These are phyloP conservation scores for Momotus momota DNA, from an alignment of 2,797 vertebrate species.

Conservation along the genomic window DNA sequence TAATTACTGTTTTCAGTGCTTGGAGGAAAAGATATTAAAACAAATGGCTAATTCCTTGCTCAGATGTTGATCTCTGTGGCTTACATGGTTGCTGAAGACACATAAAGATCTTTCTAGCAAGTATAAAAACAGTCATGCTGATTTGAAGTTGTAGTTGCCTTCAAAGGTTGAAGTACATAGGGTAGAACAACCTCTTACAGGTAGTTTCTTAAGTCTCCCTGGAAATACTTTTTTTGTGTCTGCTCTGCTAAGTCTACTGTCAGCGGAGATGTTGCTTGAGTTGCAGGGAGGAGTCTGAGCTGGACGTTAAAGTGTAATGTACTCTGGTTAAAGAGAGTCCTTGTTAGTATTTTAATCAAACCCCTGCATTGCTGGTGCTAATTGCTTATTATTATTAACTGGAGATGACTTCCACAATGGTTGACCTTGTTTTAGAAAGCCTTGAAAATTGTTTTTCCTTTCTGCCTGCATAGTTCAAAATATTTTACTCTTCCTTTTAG, in stretches of 20 bases:
- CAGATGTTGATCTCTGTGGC: neutral
- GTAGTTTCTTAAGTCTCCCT: neutral
- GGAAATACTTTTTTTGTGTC: neutral
- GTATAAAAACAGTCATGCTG: neutral
- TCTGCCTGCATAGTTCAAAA: neutral
- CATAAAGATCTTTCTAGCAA: neutral
- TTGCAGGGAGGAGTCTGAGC: neutral
- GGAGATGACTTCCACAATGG: neutral
- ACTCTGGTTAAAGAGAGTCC: neutral
- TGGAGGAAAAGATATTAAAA: neutral
- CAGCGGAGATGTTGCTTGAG: neutral
- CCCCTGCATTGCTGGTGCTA: neutral
- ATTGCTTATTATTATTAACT: neutral
- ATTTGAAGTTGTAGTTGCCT: neutral
- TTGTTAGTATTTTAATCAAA: neutral
- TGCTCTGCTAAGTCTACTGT: neutral
- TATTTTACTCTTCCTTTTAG: neutral
- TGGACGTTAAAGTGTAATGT: neutral
- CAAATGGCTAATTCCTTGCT: neutral
- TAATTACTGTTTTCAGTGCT: neutral
- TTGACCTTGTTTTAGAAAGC: neutral
- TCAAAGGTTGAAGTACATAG: neutral
- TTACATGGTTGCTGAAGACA: neutral
- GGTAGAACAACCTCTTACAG: neutral
- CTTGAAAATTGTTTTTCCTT: neutral